Conservation (phyloP, 2,888 invertebrate species). For the Drosophila maculinotata region DNA sequence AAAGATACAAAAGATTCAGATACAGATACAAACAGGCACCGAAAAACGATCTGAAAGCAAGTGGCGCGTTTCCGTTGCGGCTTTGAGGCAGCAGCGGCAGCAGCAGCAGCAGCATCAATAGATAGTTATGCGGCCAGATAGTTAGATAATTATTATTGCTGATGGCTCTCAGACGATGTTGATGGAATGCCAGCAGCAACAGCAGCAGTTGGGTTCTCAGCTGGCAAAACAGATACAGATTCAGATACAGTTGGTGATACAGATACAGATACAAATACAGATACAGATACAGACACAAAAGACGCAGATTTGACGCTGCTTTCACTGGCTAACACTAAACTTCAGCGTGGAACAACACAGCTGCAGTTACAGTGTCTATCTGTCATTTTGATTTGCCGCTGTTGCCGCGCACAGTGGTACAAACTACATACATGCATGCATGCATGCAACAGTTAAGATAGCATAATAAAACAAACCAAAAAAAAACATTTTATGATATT, state of each 20-base stretch:
- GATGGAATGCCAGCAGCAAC: constrained; percentile 42
- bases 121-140: constrained; percentile 61
- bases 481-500: not conserved
- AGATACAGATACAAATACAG: constrained; percentile 21
- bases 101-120: constrained; percentile 19
- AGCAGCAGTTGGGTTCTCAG: constrained; percentile 31
- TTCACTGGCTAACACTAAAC: constrained; percentile 57
- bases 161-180: constrained; percentile 39
- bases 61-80: constrained; percentile 69
- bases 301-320: constrained; percentile 59
- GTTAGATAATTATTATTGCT: constrained; percentile 72
- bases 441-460: not conserved
- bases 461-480: no score
- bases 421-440: no score
- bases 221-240: constrained; percentile 11
- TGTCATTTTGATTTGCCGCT: constrained; percentile 73
- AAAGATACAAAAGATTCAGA: constrained; percentile 1
- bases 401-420: constrained; percentile 54
- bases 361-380: constrained; percentile 57
- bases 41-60: constrained; percentile 55
- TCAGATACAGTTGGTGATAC: constrained; percentile 17
- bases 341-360: constrained; percentile 31
- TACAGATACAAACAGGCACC: constrained; percentile 4
- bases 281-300: constrained; percentile 11
- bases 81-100: constrained; percentile 43